Evolutionary conservation across 2,797 vertebrate species (phyloP).

Genomic region (Acanthis flammea): DNA sequence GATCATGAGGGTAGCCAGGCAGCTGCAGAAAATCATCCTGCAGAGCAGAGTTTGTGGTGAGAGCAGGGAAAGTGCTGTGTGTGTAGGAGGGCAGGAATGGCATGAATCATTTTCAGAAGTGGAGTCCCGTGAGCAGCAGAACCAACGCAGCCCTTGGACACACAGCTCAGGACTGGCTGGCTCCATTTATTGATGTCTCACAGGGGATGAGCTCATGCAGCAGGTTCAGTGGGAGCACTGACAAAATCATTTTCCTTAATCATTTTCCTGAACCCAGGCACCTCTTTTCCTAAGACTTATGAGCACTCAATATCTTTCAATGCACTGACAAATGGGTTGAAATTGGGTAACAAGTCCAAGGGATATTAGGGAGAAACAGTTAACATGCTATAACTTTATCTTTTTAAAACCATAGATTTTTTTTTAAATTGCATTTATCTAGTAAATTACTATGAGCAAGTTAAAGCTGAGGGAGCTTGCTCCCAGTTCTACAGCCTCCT

Average conservation of each 20-base stretch:
- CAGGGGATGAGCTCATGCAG: neutral
- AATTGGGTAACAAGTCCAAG: neutral
- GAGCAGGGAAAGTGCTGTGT: neutral
- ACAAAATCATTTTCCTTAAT: neutral
- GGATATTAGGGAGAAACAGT: neutral
- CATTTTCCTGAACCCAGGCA: neutral
- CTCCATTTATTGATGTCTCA: neutral
- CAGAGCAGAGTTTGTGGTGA: neutral
- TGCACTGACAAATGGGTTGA: neutral
- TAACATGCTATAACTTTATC: neutral
- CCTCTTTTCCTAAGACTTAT: neutral
- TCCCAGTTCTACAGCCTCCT: neutral
- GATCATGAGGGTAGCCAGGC: neutral
- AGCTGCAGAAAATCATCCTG: neutral
- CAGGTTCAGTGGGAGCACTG: neutral
- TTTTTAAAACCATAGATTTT: neutral
- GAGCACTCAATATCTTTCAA: neutral
- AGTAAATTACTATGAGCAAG: neutral
- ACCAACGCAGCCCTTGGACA: neutral
- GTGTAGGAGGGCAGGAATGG: neutral
- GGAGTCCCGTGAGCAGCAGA: conserved; percentile 25
- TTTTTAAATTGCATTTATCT: neutral
- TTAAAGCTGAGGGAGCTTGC: neutral
- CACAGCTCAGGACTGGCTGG: neutral
- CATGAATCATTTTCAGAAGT: neutral